phyloP scores from a whole-genome alignment of 30 jellyfish, hydroid and myxozoan genomes.

The Mastigias papua region DNA sequence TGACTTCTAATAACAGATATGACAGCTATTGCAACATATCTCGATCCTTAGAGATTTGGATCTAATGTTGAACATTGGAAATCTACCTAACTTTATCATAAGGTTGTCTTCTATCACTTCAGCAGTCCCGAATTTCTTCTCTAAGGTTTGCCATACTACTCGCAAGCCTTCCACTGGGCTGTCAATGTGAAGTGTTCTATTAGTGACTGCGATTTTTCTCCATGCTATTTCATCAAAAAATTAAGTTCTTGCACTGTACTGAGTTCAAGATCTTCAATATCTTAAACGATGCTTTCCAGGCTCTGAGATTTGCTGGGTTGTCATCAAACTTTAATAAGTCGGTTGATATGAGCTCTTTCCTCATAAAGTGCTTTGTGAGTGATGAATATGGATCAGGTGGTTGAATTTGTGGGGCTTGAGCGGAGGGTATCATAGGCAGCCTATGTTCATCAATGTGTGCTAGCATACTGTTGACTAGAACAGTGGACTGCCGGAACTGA shows the following conservation, averaged over 20 bases:
- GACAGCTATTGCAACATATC: conserved; percentile 32
- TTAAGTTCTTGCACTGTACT: conserved; percentile 21
- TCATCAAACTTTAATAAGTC: conserved; percentile 33
- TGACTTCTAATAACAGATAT: conserved; percentile 12
- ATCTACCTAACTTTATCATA: conserved; percentile 10
- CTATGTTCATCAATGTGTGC: background rate
- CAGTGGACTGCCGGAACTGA: background rate
- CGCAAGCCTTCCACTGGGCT: conserved; percentile 21
- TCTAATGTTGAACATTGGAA: conserved; percentile 30
- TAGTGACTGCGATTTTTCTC: conserved; percentile 17
- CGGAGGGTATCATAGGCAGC: background rate
- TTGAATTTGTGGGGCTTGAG: background rate
- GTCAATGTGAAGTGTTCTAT: conserved; percentile 10
- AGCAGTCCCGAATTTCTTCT: conserved; percentile 30
- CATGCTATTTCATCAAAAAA: conserved; percentile 38
- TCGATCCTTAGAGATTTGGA: conserved; percentile 18
- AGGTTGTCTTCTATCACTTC: conserved; percentile 42
- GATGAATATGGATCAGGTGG: background rate
- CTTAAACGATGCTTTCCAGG: conserved; percentile 38
- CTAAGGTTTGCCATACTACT: conserved; percentile 27
- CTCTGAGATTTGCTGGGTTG: conserved; percentile 38
- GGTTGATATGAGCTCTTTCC: conserved; percentile 13
- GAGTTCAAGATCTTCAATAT: conserved; percentile 29
- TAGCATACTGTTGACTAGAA: background rate
- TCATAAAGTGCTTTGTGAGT: conserved; percentile 39